phyloP scores from a whole-genome alignment of 2,797 vertebrate genomes.

The Antrozous pallidus region DNA sequence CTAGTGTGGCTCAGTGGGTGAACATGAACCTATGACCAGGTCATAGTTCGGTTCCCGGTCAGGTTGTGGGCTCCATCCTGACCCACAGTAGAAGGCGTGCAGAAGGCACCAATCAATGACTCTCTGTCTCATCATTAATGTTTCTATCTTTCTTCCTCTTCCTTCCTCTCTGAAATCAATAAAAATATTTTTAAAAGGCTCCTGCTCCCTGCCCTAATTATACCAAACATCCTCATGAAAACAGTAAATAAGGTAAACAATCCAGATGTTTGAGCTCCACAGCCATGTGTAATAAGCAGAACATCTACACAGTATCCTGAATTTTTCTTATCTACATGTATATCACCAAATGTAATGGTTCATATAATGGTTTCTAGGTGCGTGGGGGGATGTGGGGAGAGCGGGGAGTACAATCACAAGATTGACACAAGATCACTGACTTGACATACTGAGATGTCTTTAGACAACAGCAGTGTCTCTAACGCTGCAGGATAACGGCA shows the following conservation, averaged over 20 bases:
- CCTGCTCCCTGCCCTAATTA: not conserved
- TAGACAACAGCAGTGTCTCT: not conserved
- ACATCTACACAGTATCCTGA: not conserved
- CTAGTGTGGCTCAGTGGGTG: too few species aligned
- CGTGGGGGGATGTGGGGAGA: too few species aligned
- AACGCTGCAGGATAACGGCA: not conserved
- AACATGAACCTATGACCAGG: too few species aligned
- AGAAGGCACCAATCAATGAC: too few species aligned
- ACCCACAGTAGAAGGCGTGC: too few species aligned
- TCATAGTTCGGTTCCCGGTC: too few species aligned
- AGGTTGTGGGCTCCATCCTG: too few species aligned
- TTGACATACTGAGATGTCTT: not conserved
- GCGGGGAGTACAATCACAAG: not conserved
- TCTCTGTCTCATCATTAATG: too few species aligned
- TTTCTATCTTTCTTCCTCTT: too few species aligned
- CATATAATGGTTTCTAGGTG: not conserved
- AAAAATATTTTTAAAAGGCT: not conserved
- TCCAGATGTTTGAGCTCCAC: not conserved
- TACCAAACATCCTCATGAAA: not conserved
- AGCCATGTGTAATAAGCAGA: not conserved
- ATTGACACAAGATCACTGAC: not conserved
- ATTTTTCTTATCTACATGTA: not conserved
- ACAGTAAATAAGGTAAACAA: not conserved
- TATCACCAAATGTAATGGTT: not conserved
- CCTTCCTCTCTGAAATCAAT: too few species aligned